Evolutionary conservation across 1,140 invertebrate species (phyloP).

Genomic region (Leptinotarsa undecemlineata): DNA sequence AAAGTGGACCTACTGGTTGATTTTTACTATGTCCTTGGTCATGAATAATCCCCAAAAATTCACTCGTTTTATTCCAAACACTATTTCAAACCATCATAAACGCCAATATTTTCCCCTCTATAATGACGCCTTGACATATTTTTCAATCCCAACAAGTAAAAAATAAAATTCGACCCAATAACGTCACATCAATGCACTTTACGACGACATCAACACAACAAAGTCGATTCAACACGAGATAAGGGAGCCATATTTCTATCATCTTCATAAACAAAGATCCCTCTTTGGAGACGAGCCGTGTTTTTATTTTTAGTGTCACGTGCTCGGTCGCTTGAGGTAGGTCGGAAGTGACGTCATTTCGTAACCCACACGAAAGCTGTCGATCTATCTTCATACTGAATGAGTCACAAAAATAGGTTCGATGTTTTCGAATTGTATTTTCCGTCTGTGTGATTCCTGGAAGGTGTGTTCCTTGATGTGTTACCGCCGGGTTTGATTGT

Average conservation of each 20-base stretch:
- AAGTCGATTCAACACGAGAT: background rate
- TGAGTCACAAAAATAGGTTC: conserved; percentile 2
- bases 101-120: background rate
- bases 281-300: conserved; percentile 1
- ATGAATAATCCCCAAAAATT: too few relatives aligned
- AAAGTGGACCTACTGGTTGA: too few relatives aligned
- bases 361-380: conserved; percentile 20
- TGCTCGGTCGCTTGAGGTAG: conserved; percentile 40
- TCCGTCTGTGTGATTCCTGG: too few relatives aligned
- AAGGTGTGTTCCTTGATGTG: too few relatives aligned
- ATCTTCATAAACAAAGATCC: conserved; percentile 4
- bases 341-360: conserved; percentile 42
- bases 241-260: conserved; percentile 5
- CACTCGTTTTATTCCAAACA: too few relatives aligned
- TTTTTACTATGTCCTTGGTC: too few relatives aligned
- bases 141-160: background rate
- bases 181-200: background rate
- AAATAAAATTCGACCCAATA: background rate
- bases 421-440: too few relatives aligned
- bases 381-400: conserved; percentile 1
- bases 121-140: background rate
- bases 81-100: too few relatives aligned
- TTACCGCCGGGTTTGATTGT: too few relatives aligned
- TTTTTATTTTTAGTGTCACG: conserved; percentile 42
- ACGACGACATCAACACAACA: background rate